Evolutionary conservation across 2,888 invertebrate genomes (phyloP).

Genomic region (Blera fallax): DNA sequence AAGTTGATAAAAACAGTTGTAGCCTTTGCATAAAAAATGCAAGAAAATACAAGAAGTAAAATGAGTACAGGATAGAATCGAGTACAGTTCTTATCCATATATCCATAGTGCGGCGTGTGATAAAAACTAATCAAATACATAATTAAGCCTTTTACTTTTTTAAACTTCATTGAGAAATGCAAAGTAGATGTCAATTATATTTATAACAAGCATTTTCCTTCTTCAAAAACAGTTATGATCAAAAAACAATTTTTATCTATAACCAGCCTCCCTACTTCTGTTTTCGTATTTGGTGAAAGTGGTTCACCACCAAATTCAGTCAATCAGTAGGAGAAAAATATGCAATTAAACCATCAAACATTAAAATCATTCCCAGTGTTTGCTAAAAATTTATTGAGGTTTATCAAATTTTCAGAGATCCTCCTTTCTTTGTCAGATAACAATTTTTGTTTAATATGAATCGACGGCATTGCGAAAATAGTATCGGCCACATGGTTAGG

Average conservation of each 20-base stretch:
- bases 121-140: too few species aligned
- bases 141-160: background rate
- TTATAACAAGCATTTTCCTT: background rate
- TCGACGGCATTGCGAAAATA: conserved; percentile 19
- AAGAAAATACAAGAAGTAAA: too few species aligned
- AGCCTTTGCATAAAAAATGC: too few species aligned
- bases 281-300: background rate
- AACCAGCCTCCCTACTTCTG: background rate
- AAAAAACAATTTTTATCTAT: background rate
- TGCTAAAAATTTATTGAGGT: conserved; percentile 5
- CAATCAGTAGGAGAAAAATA: background rate
- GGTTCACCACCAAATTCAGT: background rate
- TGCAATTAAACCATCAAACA: background rate
- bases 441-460: background rate
- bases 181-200: background rate
- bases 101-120: too few species aligned
- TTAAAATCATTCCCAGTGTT: conserved; percentile 6
- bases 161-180: background rate
- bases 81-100: too few species aligned
- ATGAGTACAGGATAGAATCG: too few species aligned
- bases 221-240: background rate
- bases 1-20: too few species aligned
- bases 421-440: background rate
- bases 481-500: conserved; percentile 36
- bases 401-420: conserved; percentile 13